Percentiles rank a stretch among this genome's conserved stretches.
Conservation (phyloP, 2,113 vertebrate genomes). For the Cardinalis cardinalis region DNA sequence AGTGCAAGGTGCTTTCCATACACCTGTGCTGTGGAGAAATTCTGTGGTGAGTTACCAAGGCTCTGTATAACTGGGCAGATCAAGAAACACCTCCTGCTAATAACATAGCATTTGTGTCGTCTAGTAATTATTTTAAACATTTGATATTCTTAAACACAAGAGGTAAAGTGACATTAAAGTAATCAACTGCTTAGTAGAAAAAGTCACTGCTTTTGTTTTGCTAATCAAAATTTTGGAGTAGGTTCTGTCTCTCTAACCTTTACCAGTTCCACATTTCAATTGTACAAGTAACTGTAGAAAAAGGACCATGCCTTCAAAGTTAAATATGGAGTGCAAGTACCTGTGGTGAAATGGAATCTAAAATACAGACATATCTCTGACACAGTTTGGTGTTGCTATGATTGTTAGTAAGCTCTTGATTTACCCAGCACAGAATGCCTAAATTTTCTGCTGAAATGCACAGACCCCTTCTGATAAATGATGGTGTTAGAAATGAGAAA, state of each 20-base stretch:
- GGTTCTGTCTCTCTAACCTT: background rate
- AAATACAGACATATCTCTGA: background rate
- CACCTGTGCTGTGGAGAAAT: fast-evolving
- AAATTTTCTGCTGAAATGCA: background rate
- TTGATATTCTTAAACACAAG: fast-evolving
- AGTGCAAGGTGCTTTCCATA: background rate
- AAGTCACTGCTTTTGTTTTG: background rate
- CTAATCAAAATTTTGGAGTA: background rate
- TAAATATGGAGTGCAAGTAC: background rate
- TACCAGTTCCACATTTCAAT: background rate
- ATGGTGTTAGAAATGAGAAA: background rate
- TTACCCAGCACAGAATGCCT: background rate
- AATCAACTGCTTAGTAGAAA: background rate
- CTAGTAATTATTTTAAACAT: background rate
- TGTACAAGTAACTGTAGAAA: background rate
- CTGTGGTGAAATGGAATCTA: background rate
- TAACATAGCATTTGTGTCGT: background rate
- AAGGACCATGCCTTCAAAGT: background rate
- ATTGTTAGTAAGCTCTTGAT: background rate
- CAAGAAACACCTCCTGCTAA: background rate
- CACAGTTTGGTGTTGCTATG: background rate
- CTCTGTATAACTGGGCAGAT: background rate
- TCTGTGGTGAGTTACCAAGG: background rate
- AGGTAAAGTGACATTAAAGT: background rate
- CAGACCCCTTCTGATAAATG: background rate